These are phyloP conservation scores for Drosophila oshimai DNA, from an alignment of 1,140 invertebrate genomes.

Conservation along the genomic window DNA sequence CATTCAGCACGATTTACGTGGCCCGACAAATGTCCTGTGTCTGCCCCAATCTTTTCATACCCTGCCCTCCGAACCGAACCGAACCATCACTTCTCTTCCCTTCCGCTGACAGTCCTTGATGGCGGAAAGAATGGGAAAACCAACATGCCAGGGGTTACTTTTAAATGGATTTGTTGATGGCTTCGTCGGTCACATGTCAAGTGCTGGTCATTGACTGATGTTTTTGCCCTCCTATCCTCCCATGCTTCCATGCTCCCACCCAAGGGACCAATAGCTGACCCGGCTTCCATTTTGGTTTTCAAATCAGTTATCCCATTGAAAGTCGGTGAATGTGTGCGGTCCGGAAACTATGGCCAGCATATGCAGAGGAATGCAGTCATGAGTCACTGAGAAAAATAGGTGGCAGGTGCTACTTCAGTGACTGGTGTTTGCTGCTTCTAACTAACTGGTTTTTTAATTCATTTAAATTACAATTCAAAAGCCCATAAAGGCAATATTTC, in stretches of 20 bases:
- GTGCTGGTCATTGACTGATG: constrained; percentile 61
- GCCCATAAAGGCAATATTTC: too few species aligned
- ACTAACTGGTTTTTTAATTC: too few species aligned
- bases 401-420: too few species aligned
- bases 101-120: not conserved
- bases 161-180: constrained; percentile 71
- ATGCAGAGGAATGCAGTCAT: constrained; percentile 9
- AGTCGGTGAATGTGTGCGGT: not conserved
- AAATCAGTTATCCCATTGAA: constrained; percentile 30
- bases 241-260: too few species aligned
- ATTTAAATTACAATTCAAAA: too few species aligned
- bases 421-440: too few species aligned
- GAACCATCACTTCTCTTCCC: too few species aligned
- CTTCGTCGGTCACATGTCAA: constrained; percentile 73
- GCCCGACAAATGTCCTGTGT: constrained; percentile 33
- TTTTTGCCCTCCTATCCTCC: constrained; percentile 1
- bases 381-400: constrained; percentile 4
- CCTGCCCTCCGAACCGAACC: too few species aligned
- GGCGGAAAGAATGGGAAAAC: not conserved
- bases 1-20: constrained; percentile 65
- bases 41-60: too few species aligned
- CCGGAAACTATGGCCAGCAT: not conserved
- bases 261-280: constrained; percentile 17
- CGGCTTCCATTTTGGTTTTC: constrained; percentile 1
- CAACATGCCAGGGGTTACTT: constrained; percentile 31